Evolutionary conservation across 2,888 invertebrate genomes (phyloP).

Genomic region (Tortricodes alternella): DNA sequence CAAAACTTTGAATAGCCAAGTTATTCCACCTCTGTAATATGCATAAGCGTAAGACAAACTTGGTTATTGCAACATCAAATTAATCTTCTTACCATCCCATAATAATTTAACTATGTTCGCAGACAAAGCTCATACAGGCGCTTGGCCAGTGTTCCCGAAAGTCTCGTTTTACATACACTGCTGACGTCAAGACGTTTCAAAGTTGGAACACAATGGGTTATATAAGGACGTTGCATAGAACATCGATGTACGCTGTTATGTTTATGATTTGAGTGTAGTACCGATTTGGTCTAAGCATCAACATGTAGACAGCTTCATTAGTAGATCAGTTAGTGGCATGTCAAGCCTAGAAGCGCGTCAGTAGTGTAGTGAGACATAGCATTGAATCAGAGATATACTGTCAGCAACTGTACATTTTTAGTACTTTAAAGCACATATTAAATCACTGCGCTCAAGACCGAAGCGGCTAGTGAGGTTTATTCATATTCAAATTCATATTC

Average conservation of each 20-base stretch:
- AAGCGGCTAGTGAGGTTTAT: too few relatives aligned
- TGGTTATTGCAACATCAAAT: too few relatives aligned
- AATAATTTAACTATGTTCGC: slow-evolving; percentile 13
- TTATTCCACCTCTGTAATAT: background rate
- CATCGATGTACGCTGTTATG: background rate
- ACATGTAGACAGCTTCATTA: slow-evolving; percentile 12
- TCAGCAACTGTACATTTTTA: too few relatives aligned
- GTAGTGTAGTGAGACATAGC: background rate
- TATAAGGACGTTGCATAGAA: background rate
- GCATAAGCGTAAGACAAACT: background rate
- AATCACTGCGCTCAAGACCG: too few relatives aligned
- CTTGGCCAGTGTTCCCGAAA: slow-evolving; percentile 4
- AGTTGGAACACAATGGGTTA: slow-evolving; percentile 6
- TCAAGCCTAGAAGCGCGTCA: background rate
- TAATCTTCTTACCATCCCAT: slow-evolving; percentile 5
- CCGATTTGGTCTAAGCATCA: background rate
- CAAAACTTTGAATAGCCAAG: too few relatives aligned
- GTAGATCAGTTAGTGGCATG: slow-evolving; percentile 5
- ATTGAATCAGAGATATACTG: too few relatives aligned
- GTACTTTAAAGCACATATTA: too few relatives aligned
- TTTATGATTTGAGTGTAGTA: background rate
- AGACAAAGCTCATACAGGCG: slow-evolving; percentile 14
- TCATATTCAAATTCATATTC: too few relatives aligned
- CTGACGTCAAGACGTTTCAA: slow-evolving; percentile 20
- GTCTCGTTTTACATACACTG: slow-evolving; percentile 17